Conservation (phyloP, 2,888 invertebrate species). For the Agrotis clavis region DNA sequence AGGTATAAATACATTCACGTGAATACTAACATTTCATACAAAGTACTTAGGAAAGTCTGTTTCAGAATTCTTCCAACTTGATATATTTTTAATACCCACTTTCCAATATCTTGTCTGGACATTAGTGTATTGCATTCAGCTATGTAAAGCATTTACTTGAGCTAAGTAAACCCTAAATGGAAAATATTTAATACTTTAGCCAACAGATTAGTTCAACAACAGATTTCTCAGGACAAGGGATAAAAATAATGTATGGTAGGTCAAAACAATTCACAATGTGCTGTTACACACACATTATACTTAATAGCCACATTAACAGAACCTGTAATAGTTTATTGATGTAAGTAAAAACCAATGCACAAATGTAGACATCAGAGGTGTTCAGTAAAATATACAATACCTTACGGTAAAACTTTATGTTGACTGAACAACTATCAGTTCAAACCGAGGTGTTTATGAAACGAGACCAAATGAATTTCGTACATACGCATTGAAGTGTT, state of each 20-base stretch:
- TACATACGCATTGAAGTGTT: conserved; percentile 55
- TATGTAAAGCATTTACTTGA: conserved; percentile 72
- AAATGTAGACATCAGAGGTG: conserved; percentile 8
- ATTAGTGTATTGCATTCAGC: conserved; percentile 73
- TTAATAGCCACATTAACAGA: conserved; percentile 11
- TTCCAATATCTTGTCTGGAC: conserved; percentile 73
- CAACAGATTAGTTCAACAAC: not conserved
- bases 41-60: conserved; percentile 68
- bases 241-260: not conserved
- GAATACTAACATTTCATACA: conserved; percentile 80
- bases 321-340: not conserved
- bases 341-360: not conserved
- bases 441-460: conserved; percentile 54
- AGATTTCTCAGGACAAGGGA: conserved; percentile 16
- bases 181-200: conserved; percentile 55
- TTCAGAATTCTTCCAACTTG: conserved; percentile 72
- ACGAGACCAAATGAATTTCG: conserved; percentile 56
- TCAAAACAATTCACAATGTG: conserved; percentile 33
- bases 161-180: conserved; percentile 70
- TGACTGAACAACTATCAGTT: conserved; percentile 52
- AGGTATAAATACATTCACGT: conserved; percentile 33
- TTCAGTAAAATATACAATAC: conserved; percentile 51
- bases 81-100: conserved; percentile 64
- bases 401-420: conserved; percentile 65
- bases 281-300: conserved; percentile 8